These are phyloP conservation scores for Hemibagrus guttatus DNA, from an alignment of 2,797 vertebrate species.

Conservation along the genomic window DNA sequence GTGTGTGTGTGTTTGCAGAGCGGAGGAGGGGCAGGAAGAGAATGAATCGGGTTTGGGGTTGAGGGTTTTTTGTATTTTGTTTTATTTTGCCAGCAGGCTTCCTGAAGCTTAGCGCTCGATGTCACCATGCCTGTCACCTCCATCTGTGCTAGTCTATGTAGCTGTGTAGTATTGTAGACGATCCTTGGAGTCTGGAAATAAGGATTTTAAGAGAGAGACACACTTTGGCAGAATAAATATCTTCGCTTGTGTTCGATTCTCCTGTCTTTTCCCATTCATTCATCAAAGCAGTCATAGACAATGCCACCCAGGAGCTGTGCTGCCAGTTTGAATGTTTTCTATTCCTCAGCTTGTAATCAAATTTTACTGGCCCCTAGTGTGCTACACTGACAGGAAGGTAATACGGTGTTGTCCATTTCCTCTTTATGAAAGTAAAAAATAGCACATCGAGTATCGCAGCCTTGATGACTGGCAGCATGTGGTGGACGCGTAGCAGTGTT, in stretches of 20 bases:
- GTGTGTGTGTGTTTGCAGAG: constrained; percentile 19
- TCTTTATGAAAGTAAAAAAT: constrained; percentile 18
- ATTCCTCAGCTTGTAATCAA: constrained; percentile 10
- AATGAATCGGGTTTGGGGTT: constrained; percentile 11
- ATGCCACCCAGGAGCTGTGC: not conserved
- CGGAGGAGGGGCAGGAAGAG: not conserved
- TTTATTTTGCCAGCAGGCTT: constrained; percentile 4
- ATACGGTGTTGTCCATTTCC: constrained; percentile 21
- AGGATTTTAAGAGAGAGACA: not conserved
- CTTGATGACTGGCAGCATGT: not conserved
- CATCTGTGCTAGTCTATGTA: constrained; percentile 51
- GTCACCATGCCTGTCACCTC: constrained; percentile 43
- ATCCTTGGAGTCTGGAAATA: not conserved
- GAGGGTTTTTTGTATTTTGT: not conserved
- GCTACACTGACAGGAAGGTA: constrained; percentile 26
- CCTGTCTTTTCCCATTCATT: constrained; percentile 8
- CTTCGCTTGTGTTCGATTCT: not conserved
- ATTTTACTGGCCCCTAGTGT: constrained; percentile 23
- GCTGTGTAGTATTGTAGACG: not conserved
- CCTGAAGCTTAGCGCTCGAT: constrained; percentile 12
- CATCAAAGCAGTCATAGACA: not conserved
- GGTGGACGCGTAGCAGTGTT: not conserved
- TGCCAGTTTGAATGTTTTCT: not conserved
- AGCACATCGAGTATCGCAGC: not conserved
- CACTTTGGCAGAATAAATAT: not conserved